A percentile compares a stretch with the other conserved stretches of the same genome.
These are phyloP conservation scores for Holothuria scabra DNA, from an alignment of 53 echinoderm and acorn worm genomes.

Conservation along the genomic window DNA sequence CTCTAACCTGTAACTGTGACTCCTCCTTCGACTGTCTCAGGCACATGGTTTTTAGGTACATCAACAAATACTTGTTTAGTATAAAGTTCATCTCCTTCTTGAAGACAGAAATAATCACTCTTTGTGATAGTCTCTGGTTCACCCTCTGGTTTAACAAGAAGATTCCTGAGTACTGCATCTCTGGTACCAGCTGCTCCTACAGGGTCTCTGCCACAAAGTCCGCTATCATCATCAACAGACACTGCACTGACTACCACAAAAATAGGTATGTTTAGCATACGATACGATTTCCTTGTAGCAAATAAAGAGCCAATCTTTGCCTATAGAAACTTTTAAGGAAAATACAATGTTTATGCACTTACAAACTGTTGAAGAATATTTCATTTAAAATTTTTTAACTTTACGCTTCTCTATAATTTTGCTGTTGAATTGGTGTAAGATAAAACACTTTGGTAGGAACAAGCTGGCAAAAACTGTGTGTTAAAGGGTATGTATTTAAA, in stretches of 20 bases:
- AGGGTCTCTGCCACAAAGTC: constrained; percentile 71
- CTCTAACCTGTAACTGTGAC: constrained; percentile 60
- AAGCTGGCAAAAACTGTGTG: no score
- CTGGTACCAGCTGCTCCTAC: constrained; percentile 49
- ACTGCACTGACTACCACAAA: constrained; percentile 61
- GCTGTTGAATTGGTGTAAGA: no score
- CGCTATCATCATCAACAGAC: constrained; percentile 53
- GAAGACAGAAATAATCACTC: constrained; percentile 81
- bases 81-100: constrained; percentile 53
- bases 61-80: constrained; percentile 68
- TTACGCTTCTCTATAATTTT: no score
- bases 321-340: no score
- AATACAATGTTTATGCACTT: no score
- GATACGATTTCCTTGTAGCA: no score
- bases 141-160: constrained; percentile 77
- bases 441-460: no score
- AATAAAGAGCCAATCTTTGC: no score
- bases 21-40: constrained; percentile 46
- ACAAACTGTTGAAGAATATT: no score
- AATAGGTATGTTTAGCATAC: not conserved
- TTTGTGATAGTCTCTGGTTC: constrained; percentile 70
- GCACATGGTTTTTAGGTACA: constrained; percentile 31
- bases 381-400: no score
- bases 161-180: constrained; percentile 65
- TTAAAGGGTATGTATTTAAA: no score